phyloP scores from a whole-genome alignment of 1,140 invertebrate genomes.

The Papilio helenus region DNA sequence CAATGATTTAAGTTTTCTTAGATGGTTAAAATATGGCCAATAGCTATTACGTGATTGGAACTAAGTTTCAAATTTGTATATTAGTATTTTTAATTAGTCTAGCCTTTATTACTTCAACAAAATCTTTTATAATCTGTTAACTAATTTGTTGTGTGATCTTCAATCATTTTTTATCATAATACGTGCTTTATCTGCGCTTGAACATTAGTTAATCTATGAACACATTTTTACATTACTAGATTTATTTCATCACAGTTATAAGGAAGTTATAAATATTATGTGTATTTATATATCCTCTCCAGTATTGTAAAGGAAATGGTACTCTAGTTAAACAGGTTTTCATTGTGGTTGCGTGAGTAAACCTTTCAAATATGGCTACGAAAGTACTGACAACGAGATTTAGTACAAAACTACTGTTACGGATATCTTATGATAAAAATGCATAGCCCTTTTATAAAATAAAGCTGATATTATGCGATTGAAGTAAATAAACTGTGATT shows the following conservation, averaged over 20 bases:
- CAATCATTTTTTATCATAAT: not conserved
- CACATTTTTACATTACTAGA: not conserved
- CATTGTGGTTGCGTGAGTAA: conserved; percentile 19
- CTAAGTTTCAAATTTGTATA: not conserved
- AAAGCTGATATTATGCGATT: too few species aligned
- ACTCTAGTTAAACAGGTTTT: conserved; percentile 20
- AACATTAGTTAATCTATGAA: conserved; percentile 1
- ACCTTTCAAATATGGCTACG: conserved; percentile 14
- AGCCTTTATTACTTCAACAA: not conserved
- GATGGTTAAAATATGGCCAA: too few species aligned
- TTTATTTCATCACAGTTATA: not conserved
- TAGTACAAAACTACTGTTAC: conserved; percentile 3
- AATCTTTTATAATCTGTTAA: not conserved
- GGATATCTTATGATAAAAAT: not conserved
- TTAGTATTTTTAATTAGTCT: not conserved
- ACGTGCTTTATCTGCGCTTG: not conserved
- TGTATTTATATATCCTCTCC: conserved; percentile 16
- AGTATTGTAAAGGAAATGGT: conserved; percentile 18
- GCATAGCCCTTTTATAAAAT: too few species aligned
- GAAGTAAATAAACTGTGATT: too few species aligned
- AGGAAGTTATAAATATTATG: conserved; percentile 1
- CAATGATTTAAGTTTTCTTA: not conserved
- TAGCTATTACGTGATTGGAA: not conserved
- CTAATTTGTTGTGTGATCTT: not conserved
- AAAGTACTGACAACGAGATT: conserved; percentile 9